These are phyloP conservation scores for Cherax quadricarinatus DNA, from an alignment of 1,140 invertebrate species.

Conservation along the genomic window DNA sequence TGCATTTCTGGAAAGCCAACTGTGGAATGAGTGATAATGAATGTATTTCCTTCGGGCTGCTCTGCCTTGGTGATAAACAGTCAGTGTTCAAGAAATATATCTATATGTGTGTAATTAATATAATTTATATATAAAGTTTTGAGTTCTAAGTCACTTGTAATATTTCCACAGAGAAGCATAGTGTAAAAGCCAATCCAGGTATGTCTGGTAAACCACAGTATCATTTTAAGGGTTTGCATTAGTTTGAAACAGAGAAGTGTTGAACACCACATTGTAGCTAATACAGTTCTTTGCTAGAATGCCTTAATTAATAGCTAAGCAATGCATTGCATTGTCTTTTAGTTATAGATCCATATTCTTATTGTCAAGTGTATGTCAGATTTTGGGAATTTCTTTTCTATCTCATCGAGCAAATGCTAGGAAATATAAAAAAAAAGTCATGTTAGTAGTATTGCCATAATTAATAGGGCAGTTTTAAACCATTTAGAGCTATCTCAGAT, in stretches of 20 bases:
- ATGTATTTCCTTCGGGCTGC: too few species aligned
- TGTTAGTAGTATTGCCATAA: neutral
- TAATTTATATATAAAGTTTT: neutral
- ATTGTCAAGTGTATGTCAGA: neutral
- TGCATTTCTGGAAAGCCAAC: too few species aligned
- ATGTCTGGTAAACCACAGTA: constrained; percentile 19
- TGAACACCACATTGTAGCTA: neutral
- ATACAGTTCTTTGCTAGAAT: constrained; percentile 19
- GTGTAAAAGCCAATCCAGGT: constrained; percentile 56
- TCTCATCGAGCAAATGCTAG: neutral
- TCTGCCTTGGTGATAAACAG: too few species aligned
- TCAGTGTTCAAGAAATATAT: too few species aligned
- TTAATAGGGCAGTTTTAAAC: neutral
- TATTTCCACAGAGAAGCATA: constrained; percentile 54
- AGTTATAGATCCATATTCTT: neutral
- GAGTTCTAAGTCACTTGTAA: constrained; percentile 19
- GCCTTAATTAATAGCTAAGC: neutral
- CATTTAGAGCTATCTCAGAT: neutral
- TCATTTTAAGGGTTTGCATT: neutral
- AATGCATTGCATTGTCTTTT: neutral
- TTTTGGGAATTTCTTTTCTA: neutral
- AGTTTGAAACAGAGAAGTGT: neutral
- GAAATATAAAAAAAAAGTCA: neutral
- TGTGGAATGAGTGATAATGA: too few species aligned
- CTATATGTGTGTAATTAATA: neutral